phyloP scores from a whole-genome alignment of 2,113 vertebrate genomes.

The Eublepharis macularius region DNA sequence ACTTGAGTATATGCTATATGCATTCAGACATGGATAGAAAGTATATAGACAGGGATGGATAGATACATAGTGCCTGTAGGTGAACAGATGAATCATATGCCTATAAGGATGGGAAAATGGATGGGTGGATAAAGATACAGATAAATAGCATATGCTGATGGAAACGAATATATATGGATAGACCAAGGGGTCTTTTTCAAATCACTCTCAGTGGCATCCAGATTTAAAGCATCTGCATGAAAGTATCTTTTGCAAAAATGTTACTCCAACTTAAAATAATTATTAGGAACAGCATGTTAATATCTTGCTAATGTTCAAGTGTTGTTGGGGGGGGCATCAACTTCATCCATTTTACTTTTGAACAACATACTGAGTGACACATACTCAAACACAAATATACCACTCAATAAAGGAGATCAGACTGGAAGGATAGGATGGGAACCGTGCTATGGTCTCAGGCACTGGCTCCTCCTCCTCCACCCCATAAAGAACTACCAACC shows the following conservation, averaged over 20 bases:
- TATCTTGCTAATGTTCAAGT: neutral
- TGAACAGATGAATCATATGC: neutral
- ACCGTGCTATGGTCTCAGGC: neutral
- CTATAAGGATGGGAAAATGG: neutral
- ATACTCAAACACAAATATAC: neutral
- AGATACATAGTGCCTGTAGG: neutral
- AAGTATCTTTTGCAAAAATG: neutral
- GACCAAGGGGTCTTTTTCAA: neutral
- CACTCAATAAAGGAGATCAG: neutral
- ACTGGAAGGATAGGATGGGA: neutral
- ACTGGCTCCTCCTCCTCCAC: neutral
- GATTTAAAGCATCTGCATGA: neutral
- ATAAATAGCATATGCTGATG: neutral
- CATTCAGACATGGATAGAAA: neutral
- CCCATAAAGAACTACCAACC: neutral
- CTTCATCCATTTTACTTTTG: neutral
- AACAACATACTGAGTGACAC: neutral
- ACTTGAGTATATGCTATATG: neutral
- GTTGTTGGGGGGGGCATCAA: neutral
- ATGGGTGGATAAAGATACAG: neutral
- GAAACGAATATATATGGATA: neutral
- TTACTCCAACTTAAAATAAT: neutral
- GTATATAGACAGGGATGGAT: neutral
- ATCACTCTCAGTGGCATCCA: neutral
- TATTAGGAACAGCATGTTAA: neutral